Conservation (phyloP, 1,140 invertebrate species). For the Hesperophylax magnus region DNA sequence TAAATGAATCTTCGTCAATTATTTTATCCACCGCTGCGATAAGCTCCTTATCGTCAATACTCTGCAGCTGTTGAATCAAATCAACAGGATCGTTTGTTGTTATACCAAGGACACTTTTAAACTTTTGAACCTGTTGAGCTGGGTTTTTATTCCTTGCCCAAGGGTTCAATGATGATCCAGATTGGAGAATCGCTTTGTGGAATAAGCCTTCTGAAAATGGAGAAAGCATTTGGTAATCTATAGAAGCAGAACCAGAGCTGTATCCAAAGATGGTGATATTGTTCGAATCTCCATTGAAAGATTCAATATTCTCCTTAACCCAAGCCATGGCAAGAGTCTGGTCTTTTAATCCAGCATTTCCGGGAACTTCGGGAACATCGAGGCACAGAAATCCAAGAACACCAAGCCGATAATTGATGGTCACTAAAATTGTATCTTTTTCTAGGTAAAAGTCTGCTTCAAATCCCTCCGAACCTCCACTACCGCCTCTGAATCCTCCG, state of each 20-base stretch:
- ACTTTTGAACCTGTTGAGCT: slow-evolving; percentile 68
- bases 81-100: slow-evolving; percentile 36
- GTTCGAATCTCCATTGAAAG: slow-evolving; percentile 74
- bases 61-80: slow-evolving; percentile 62
- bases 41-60: slow-evolving; percentile 60
- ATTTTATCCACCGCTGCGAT: slow-evolving; percentile 59
- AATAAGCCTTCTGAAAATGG: slow-evolving; percentile 71
- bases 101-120: slow-evolving; percentile 68
- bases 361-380: slow-evolving; percentile 66
- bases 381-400: slow-evolving; percentile 73
- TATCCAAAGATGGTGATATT: slow-evolving; percentile 73
- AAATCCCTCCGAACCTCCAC: slow-evolving; percentile 62
- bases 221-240: slow-evolving; percentile 71
- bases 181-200: slow-evolving; percentile 74
- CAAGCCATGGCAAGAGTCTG: slow-evolving; percentile 71
- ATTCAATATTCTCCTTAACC: slow-evolving; percentile 74
- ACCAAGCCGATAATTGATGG: slow-evolving; percentile 72
- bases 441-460: slow-evolving; percentile 72
- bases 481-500: slow-evolving; percentile 72
- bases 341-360: slow-evolving; percentile 73
- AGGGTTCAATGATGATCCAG: slow-evolving; percentile 69
- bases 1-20: slow-evolving; percentile 55
- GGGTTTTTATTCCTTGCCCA: slow-evolving; percentile 76
- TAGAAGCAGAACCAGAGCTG: slow-evolving; percentile 73
- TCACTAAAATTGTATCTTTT: slow-evolving; percentile 71